A percentile compares a stretch with the other conserved stretches of the same genome.
Evolutionary conservation across 1,140 invertebrate species (phyloP).

Genomic region (Calosoma granatense): DNA sequence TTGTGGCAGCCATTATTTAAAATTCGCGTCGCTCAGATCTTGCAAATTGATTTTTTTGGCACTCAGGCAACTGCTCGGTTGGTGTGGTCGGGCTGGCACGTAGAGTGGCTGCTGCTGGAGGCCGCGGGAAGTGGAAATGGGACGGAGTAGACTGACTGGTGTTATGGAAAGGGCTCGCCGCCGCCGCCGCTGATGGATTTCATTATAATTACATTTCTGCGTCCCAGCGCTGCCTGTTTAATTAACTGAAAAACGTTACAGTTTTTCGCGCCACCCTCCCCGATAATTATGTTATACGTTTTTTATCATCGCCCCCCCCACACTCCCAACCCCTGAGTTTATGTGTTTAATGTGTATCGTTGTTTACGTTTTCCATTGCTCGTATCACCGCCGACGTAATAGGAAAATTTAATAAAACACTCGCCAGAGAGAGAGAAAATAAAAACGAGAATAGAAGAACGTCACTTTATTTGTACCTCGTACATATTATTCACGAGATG

Average conservation of each 20-base stretch:
- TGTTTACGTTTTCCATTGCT: neutral
- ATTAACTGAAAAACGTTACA: conserved; percentile 15
- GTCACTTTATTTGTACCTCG: no score
- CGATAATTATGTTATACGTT: neutral
- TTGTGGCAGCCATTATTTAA: conserved; percentile 27
- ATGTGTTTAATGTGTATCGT: neutral
- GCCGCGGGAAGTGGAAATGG: neutral
- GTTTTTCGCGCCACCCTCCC: neutral
- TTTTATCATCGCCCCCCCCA: neutral
- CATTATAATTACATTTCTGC: conserved; percentile 30
- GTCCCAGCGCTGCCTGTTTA: conserved; percentile 20
- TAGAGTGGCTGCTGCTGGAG: neutral
- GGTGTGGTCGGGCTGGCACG: no score
- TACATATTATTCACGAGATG: no score
- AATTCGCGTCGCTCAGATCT: conserved; percentile 26
- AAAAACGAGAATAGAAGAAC: neutral
- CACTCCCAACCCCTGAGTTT: neutral
- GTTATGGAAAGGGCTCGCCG: neutral
- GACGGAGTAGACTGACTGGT: neutral
- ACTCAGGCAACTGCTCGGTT: conserved; percentile 10
- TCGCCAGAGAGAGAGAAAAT: neutral
- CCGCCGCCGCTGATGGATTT: conserved; percentile 27
- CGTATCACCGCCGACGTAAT: neutral
- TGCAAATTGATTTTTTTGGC: conserved; percentile 25
- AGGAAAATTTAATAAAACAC: neutral